A percentile compares a stretch with the other conserved stretches of the same genome.
Evolutionary conservation across 2,888 invertebrate genomes (phyloP).

Genomic region (Xestia sexstrigata): DNA sequence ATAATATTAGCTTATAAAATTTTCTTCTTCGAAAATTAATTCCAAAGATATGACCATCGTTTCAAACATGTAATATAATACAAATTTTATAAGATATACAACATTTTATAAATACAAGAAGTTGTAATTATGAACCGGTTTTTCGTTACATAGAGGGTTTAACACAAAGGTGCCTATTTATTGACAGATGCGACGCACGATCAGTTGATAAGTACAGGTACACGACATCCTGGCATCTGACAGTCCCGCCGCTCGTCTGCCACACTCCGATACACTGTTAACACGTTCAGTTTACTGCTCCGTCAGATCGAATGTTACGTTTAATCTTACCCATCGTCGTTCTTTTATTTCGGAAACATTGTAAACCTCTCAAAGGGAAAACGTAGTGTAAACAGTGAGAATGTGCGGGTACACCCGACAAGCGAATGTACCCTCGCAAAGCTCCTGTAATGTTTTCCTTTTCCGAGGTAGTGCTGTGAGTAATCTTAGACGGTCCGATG

Average conservation of each 20-base stretch:
- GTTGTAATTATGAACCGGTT: conserved; percentile 56
- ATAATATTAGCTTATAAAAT: conserved; percentile 80
- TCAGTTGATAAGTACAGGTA: conserved; percentile 69
- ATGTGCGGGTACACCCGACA: conserved; percentile 83
- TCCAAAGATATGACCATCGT: conserved; percentile 71
- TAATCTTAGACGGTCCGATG: conserved; percentile 85
- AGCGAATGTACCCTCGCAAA: conserved; percentile 84
- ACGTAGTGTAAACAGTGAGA: conserved; percentile 78
- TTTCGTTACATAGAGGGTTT: conserved; percentile 66
- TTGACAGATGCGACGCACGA: conserved; percentile 66
- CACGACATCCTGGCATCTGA: conserved; percentile 63
- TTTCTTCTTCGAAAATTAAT: conserved; percentile 79
- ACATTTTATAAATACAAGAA: conserved; percentile 66
- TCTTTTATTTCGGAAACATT: conserved; percentile 80
- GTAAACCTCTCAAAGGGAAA: conserved; percentile 84
- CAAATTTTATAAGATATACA: conserved; percentile 70
- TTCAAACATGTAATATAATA: conserved; percentile 70
- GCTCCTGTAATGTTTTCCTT: conserved; percentile 84
- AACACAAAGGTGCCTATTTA: conserved; percentile 69
- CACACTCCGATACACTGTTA: conserved; percentile 66
- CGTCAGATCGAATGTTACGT: conserved; percentile 62
- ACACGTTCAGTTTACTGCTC: conserved; percentile 55
- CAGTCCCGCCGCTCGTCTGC: conserved; percentile 76
- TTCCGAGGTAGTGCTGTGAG: conserved; percentile 76
- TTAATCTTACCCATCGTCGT: conserved; percentile 60